These are phyloP conservation scores for Apistogramma diplotaenia DNA, from an alignment of 2,113 vertebrate genomes.

Conservation along the genomic window DNA sequence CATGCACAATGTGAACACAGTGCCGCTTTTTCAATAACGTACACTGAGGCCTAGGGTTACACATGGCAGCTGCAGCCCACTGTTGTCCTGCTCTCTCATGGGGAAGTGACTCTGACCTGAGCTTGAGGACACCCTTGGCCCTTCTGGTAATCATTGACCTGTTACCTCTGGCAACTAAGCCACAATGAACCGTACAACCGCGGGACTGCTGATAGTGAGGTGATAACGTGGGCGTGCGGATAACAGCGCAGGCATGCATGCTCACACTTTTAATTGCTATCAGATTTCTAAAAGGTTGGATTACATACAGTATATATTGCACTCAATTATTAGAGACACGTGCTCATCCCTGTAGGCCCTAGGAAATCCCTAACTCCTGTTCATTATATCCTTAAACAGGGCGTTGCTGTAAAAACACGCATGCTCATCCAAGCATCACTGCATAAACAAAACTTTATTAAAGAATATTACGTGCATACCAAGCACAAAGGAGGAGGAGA, in stretches of 20 bases:
- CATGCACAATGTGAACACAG: conserved; percentile 12
- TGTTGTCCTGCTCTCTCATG: conserved; percentile 14
- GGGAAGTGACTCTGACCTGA: conserved; percentile 53
- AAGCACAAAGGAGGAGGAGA: background rate
- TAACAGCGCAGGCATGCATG: background rate
- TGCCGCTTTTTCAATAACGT: conserved; percentile 28
- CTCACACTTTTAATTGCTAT: background rate
- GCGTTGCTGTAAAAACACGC: conserved; percentile 23
- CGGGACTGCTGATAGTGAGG: conserved; percentile 39
- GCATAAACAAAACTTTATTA: conserved; percentile 11
- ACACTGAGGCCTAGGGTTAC: conserved; percentile 22
- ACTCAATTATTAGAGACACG: background rate
- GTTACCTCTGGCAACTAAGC: conserved; percentile 63
- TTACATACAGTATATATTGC: background rate
- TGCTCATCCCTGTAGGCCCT: background rate
- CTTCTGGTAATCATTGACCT: conserved; percentile 75
- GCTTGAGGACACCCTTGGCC: conserved; percentile 63
- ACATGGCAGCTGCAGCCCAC: conserved; percentile 38
- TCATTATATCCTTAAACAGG: conserved; percentile 11
- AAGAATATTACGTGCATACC: background rate
- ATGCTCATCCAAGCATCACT: conserved; percentile 16
- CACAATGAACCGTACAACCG: conserved; percentile 53
- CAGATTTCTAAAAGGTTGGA: background rate
- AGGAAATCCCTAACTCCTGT: background rate
- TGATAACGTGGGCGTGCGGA: background rate